Evolutionary conservation across 1,140 invertebrate species (phyloP).

Genomic region (Drosophila micromelanica): DNA sequence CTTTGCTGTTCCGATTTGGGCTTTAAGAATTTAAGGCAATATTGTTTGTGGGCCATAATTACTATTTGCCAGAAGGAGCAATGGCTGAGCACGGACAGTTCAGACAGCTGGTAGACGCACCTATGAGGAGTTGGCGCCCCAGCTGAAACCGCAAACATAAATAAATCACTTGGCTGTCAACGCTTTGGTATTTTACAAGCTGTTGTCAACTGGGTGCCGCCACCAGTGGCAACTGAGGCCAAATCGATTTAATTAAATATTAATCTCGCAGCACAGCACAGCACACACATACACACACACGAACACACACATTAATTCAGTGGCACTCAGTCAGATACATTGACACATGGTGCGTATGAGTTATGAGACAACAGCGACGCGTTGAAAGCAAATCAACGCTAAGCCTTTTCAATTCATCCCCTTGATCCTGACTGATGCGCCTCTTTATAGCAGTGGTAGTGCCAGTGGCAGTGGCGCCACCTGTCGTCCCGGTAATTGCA

Average conservation of each 20-base stretch:
- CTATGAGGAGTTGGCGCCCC: not conserved
- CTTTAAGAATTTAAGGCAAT: slow-evolving; percentile 7
- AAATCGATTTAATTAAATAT: slow-evolving; percentile 74
- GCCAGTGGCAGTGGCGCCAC: not conserved
- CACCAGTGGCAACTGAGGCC: slow-evolving; percentile 25
- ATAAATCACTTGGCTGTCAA: slow-evolving; percentile 66
- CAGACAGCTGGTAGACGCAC: slow-evolving; percentile 49
- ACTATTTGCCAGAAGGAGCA: slow-evolving; percentile 9
- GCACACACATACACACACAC: not conserved
- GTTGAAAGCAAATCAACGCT: slow-evolving; percentile 41
- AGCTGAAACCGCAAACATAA: slow-evolving; percentile 51
- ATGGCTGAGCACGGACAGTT: not conserved
- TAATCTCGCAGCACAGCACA: slow-evolving; percentile 35
- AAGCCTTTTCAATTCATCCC: slow-evolving; percentile 40
- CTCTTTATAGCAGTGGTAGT: not conserved
- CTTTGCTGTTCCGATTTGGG: not conserved
- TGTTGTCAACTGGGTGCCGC: slow-evolving; percentile 46
- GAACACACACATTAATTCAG: not conserved
- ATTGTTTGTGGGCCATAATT: slow-evolving; percentile 14
- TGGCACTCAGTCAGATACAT: slow-evolving; percentile 20
- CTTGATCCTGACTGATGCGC: slow-evolving; percentile 27
- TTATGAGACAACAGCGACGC: slow-evolving; percentile 20
- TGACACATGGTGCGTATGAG: slow-evolving; percentile 53
- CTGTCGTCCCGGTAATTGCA: slow-evolving; percentile 44
- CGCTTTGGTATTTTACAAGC: slow-evolving; percentile 56